Conservation (phyloP, 2,888 invertebrate species). For the Aporophyla nigra region DNA sequence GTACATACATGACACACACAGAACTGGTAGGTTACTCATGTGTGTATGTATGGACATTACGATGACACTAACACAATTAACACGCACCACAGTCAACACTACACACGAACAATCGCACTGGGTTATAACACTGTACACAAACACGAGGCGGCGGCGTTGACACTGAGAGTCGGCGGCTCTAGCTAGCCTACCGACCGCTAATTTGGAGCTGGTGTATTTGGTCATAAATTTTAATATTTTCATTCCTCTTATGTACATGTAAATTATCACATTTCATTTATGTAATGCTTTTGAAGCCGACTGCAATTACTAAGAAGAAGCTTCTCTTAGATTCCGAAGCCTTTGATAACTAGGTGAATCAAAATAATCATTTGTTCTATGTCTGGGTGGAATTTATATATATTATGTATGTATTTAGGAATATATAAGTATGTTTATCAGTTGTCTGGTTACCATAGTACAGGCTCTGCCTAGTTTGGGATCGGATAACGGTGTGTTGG, state of each 20-base stretch:
- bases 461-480: too few relatives aligned
- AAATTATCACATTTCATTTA: constrained; percentile 20
- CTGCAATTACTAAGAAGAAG: background rate
- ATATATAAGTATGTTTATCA: too few relatives aligned
- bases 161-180: constrained; percentile 16
- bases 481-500: too few relatives aligned
- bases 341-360: background rate
- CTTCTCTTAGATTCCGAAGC: background rate
- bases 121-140: constrained; percentile 7
- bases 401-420: too few relatives aligned
- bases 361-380: too few relatives aligned
- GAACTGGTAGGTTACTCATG: background rate
- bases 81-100: constrained; percentile 13
- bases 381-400: too few relatives aligned
- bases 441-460: too few relatives aligned
- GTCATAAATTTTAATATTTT: constrained; percentile 38
- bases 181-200: background rate
- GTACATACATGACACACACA: background rate
- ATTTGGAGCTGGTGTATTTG: constrained; percentile 85
- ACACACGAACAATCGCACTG: constrained; percentile 21
- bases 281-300: background rate
- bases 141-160: constrained; percentile 1
- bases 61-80: constrained; percentile 8
- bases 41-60: constrained; percentile 4
- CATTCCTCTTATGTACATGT: constrained; percentile 34